Percentiles rank a stretch among this genome's conserved stretches.
Evolutionary conservation across 2,797 vertebrate genomes (phyloP).

Genomic region (Danio kyathit): DNA sequence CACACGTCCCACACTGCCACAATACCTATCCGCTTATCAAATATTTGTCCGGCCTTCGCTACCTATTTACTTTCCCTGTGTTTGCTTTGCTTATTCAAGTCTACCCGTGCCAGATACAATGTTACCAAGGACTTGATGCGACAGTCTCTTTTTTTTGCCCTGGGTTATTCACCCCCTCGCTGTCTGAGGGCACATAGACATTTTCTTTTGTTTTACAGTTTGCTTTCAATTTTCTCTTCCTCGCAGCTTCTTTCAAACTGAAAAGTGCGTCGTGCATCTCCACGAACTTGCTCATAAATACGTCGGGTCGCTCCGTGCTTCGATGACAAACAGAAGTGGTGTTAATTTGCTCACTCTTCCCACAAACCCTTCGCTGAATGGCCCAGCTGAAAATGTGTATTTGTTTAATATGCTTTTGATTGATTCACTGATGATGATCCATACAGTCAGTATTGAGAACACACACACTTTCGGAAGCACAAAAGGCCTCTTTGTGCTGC

Average conservation of each 20-base stretch:
- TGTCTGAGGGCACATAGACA: conserved; percentile 21
- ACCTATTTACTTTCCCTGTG: conserved; percentile 84
- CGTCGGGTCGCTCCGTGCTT: neutral
- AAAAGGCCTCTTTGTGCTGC: conserved; percentile 76
- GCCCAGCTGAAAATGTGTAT: conserved; percentile 62
- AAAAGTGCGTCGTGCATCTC: neutral
- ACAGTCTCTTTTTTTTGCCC: conserved; percentile 61
- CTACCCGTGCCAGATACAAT: conserved; percentile 73
- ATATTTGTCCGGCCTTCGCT: conserved; percentile 91
- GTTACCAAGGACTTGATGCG: conserved; percentile 74
- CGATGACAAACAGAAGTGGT: conserved; percentile 54
- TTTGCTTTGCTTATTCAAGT: conserved; percentile 85
- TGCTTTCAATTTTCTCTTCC: conserved; percentile 7
- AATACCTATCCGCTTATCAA: conserved; percentile 84
- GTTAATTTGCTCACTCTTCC: conserved; percentile 52
- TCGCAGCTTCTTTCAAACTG: neutral
- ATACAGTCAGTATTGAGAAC: conserved; percentile 64
- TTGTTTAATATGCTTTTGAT: conserved; percentile 75
- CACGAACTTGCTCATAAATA: neutral
- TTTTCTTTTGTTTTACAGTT: conserved; percentile 14
- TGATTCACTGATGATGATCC: conserved; percentile 72
- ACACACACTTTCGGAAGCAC: conserved; percentile 60
- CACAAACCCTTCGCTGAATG: conserved; percentile 44
- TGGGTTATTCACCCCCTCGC: conserved; percentile 61
- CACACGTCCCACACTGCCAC: conserved; percentile 73